Percentiles rank a stretch among this genome's conserved stretches.
Conservation (phyloP, 2,888 invertebrate genomes). For the Scaptomyza caliginosa region DNA sequence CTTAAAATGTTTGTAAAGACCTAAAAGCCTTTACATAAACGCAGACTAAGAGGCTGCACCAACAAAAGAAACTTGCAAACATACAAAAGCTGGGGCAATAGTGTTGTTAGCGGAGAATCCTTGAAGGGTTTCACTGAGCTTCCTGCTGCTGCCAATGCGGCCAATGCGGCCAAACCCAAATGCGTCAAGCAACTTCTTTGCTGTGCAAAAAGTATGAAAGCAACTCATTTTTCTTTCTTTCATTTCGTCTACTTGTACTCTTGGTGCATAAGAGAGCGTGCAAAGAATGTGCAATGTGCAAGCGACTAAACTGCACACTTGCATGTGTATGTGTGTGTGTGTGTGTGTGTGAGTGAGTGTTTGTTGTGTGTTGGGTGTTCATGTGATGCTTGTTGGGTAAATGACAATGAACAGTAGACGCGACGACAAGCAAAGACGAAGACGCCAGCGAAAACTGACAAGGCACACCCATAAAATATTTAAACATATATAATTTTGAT, state of each 20-base stretch:
- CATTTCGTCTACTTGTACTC: constrained; percentile 3
- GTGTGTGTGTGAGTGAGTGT: constrained; percentile 5
- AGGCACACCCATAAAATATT: constrained; percentile 62
- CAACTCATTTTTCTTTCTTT: constrained; percentile 19
- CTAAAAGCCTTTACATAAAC: constrained; percentile 17
- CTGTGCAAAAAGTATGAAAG: constrained; percentile 37
- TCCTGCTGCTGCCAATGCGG: constrained; percentile 36
- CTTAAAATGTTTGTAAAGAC: constrained; percentile 2
- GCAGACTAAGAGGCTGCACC: constrained; percentile 19
- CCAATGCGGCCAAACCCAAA: constrained; percentile 4
- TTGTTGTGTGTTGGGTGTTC: constrained; percentile 29
- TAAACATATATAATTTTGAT: constrained; percentile 63
- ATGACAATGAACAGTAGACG: constrained; percentile 58
- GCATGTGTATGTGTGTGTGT: constrained; percentile 5
- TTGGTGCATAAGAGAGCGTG: not conserved
- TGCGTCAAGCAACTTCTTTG: constrained; percentile 21
- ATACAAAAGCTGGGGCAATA: not conserved
- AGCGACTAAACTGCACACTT: constrained; percentile 37
- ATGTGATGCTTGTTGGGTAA: constrained; percentile 22
- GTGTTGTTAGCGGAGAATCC: constrained; percentile 19
- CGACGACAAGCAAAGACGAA: constrained; percentile 15
- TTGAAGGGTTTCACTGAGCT: constrained; percentile 54
- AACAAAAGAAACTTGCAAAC: constrained; percentile 16
- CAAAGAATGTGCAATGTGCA: constrained; percentile 52
- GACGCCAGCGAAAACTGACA: constrained; percentile 8